Conservation (phyloP, 1,140 invertebrate genomes). For the Drosophila littoralis region DNA sequence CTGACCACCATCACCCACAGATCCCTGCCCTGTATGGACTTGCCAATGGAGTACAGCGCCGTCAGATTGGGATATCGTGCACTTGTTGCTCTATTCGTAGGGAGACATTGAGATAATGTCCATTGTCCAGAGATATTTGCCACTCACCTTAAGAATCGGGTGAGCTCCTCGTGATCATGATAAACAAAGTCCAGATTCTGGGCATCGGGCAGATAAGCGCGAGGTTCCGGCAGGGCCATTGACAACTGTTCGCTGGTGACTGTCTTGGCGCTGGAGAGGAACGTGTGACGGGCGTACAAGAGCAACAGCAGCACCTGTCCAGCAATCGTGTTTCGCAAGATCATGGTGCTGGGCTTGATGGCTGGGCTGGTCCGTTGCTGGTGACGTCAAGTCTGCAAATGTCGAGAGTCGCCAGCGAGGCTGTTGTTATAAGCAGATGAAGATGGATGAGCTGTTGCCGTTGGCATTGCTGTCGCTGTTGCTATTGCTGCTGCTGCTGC, state of each 20-base stretch:
- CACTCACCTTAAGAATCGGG: slow-evolving; percentile 89
- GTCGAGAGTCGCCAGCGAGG: slow-evolving; percentile 47
- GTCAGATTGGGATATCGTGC: slow-evolving; percentile 93
- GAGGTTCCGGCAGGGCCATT: slow-evolving; percentile 65
- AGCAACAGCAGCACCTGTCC: slow-evolving; percentile 48
- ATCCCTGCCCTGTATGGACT: slow-evolving; percentile 95
- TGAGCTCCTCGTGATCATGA: slow-evolving; percentile 95
- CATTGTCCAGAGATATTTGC: too few relatives aligned
- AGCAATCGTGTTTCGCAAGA: slow-evolving; percentile 63
- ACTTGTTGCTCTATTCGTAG: slow-evolving; percentile 86
- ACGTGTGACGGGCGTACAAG: slow-evolving; percentile 39
- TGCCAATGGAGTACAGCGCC: slow-evolving; percentile 95
- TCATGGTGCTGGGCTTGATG: slow-evolving; percentile 46
- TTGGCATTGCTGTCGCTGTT: neutral
- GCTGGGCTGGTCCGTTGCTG: slow-evolving; percentile 33
- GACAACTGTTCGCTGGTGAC: slow-evolving; percentile 47
- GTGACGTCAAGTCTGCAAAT: slow-evolving; percentile 68
- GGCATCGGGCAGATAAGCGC: slow-evolving; percentile 80
- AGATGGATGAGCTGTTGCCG: slow-evolving; percentile 31
- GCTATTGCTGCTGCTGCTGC: neutral
- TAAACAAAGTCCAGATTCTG: slow-evolving; percentile 91
- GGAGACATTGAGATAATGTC: neutral
- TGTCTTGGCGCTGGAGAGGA: slow-evolving; percentile 55
- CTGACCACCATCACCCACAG: slow-evolving; percentile 98
- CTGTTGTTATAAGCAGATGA: slow-evolving; percentile 59